phyloP scores from a whole-genome alignment of 1,140 invertebrate genomes.

The Trachymyrmex cornetzi region DNA sequence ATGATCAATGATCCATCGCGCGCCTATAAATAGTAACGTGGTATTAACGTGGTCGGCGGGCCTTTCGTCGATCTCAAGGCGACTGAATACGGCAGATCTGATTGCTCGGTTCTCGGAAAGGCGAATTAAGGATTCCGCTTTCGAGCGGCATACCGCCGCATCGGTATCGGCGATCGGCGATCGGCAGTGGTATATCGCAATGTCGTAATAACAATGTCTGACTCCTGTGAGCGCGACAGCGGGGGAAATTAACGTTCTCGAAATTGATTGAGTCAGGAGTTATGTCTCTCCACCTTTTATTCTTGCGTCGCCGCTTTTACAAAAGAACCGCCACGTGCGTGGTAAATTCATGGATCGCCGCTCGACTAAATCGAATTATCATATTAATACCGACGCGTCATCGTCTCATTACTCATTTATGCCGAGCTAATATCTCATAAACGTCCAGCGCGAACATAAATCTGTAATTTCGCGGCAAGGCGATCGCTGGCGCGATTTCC shows the following conservation, averaged over 20 bases:
- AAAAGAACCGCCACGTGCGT: constrained; percentile 57
- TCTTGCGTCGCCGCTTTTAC: constrained; percentile 57
- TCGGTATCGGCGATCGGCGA: constrained; percentile 48
- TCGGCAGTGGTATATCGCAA: constrained; percentile 69
- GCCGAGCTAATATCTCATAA: constrained; percentile 62
- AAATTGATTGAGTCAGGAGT: constrained; percentile 58
- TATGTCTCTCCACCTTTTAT: neutral
- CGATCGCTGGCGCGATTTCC: neutral
- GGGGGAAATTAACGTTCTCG: constrained; percentile 65
- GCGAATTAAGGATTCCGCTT: constrained; percentile 73
- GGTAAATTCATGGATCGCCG: constrained; percentile 50
- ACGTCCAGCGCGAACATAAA: constrained; percentile 28
- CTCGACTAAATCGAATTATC: constrained; percentile 67
- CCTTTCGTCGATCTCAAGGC: constrained; percentile 71
- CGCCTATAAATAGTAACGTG: constrained; percentile 61
- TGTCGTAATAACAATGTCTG: constrained; percentile 76
- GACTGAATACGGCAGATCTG: constrained; percentile 58
- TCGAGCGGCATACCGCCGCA: constrained; percentile 48
- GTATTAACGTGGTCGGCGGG: constrained; percentile 55
- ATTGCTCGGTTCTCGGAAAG: constrained; percentile 73
- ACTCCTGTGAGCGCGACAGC: constrained; percentile 60
- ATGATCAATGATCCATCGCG: constrained; percentile 64
- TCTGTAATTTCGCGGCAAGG: constrained; percentile 33
- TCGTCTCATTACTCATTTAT: constrained; percentile 73
- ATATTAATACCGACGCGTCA: constrained; percentile 75